Evolutionary conservation across 2,888 invertebrate species (phyloP).

Genomic region (Agonopterix alstromeriana): DNA sequence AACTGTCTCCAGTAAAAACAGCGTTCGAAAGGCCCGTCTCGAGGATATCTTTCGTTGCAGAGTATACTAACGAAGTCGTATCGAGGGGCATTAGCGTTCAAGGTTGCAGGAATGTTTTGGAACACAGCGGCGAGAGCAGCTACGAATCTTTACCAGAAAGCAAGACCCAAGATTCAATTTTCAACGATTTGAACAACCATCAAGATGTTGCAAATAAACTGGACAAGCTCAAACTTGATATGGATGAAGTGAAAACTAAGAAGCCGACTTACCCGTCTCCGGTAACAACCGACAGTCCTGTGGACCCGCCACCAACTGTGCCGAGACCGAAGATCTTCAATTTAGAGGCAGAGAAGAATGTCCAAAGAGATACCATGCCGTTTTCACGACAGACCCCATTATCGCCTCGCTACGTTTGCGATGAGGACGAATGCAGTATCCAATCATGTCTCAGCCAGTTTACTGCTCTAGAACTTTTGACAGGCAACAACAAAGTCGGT

Average conservation of each 20-base stretch:
- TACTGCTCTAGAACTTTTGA: constrained; percentile 92
- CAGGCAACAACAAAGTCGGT: constrained; percentile 94
- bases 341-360: constrained; percentile 41
- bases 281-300: constrained; percentile 26
- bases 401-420: constrained; percentile 82
- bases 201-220: constrained; percentile 30
- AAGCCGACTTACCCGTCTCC: constrained; percentile 43
- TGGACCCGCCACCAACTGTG: constrained; percentile 25
- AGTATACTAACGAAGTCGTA: constrained; percentile 59
- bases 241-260: constrained; percentile 29
- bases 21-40: constrained; percentile 58
- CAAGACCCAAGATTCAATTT: constrained; percentile 26
- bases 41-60: constrained; percentile 51
- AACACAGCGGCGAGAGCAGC: constrained; percentile 56
- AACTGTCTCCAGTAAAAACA: constrained; percentile 47
- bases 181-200: constrained; percentile 42
- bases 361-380: constrained; percentile 42
- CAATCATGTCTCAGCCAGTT: constrained; percentile 95
- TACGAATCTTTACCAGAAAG: constrained; percentile 45
- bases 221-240: constrained; percentile 52
- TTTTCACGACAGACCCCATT: constrained; percentile 65
- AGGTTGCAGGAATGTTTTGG: constrained; percentile 50
- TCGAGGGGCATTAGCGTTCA: constrained; percentile 59
- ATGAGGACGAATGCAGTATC: constrained; percentile 88
- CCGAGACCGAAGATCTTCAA: constrained; percentile 45